phyloP scores from a whole-genome alignment of 2,797 vertebrate genomes.

The Lacerta viridis region DNA sequence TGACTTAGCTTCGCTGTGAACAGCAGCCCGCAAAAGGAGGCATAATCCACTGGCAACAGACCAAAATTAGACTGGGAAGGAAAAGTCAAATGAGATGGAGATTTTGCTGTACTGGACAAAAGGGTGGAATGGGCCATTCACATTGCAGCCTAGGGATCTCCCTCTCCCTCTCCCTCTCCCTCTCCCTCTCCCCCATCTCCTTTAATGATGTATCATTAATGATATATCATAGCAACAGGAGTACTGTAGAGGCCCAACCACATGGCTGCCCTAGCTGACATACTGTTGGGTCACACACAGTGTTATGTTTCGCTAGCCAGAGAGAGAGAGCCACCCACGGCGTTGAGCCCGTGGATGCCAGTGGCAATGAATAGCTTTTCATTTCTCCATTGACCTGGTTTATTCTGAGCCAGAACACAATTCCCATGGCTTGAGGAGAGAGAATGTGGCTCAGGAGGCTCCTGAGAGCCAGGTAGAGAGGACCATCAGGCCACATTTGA shows the following conservation, averaged over 20 bases:
- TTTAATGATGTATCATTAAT: background rate
- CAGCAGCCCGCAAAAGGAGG: conserved; percentile 44
- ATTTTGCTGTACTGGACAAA: conserved; percentile 47
- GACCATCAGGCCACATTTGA: too few relatives aligned
- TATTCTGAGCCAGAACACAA: conserved; percentile 32
- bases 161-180: background rate
- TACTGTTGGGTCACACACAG: conserved; percentile 42
- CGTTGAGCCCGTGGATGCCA: conserved; percentile 56
- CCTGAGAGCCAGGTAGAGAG: too few relatives aligned
- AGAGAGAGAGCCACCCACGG: conserved; percentile 6
- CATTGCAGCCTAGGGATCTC: conserved; percentile 45
- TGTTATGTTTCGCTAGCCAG: conserved; percentile 20
- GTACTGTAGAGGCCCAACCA: background rate
- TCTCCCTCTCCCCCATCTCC: too few relatives aligned
- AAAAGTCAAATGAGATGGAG: conserved; percentile 24
- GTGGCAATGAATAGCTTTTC: conserved; percentile 59
- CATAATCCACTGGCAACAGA: conserved; percentile 44
- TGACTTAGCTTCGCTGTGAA: conserved; percentile 54
- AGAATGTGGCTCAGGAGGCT: too few relatives aligned
- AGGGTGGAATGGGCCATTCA: conserved; percentile 37
- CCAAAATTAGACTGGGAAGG: conserved; percentile 30
- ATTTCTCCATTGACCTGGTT: conserved; percentile 50
- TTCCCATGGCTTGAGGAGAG: background rate
- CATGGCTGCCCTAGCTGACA: fast-evolving
- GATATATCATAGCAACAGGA: conserved; percentile 33